phyloP scores from a whole-genome alignment of 1,140 invertebrate species.

The Lineus longissimus region DNA sequence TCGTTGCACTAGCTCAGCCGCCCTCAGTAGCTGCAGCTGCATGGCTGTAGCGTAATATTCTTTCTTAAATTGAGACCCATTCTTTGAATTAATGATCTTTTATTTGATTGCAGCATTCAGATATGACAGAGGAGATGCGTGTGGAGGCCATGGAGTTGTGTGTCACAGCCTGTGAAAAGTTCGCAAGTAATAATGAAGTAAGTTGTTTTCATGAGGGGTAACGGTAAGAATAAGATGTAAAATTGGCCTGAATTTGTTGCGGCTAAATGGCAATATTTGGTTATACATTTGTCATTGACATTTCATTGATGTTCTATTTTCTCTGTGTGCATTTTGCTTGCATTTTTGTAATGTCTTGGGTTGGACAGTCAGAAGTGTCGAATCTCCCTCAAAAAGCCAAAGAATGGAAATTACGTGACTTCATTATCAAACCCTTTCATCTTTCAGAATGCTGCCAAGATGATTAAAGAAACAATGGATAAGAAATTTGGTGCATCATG shows the following conservation, averaged over 20 bases:
- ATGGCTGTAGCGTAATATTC: background rate
- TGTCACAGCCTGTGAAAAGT: constrained; percentile 88
- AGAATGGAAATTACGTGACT: too few relatives aligned
- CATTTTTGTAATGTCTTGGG: too few relatives aligned
- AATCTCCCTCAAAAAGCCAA: too few relatives aligned
- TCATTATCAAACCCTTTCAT: constrained; percentile 3
- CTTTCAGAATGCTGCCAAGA: constrained; percentile 69
- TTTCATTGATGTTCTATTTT: constrained; percentile 3
- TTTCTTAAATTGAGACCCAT: too few relatives aligned
- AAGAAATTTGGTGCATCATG: constrained; percentile 90
- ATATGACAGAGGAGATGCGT: constrained; percentile 89
- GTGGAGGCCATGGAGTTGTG: constrained; percentile 83
- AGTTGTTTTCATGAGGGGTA: constrained; percentile 11
- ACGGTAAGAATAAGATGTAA: background rate
- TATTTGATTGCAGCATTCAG: constrained; percentile 57
- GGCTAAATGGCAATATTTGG: background rate
- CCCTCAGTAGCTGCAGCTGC: background rate
- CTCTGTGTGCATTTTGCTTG: too few relatives aligned
- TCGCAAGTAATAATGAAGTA: constrained; percentile 76
- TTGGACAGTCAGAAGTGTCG: too few relatives aligned
- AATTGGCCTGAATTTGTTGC: background rate
- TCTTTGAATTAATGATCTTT: background rate
- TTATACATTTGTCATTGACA: background rate
- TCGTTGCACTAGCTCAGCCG: too few relatives aligned
- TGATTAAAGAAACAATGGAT: constrained; percentile 91